Conservation (phyloP, 1,140 invertebrate species). For the Meteorus sp. region DNA sequence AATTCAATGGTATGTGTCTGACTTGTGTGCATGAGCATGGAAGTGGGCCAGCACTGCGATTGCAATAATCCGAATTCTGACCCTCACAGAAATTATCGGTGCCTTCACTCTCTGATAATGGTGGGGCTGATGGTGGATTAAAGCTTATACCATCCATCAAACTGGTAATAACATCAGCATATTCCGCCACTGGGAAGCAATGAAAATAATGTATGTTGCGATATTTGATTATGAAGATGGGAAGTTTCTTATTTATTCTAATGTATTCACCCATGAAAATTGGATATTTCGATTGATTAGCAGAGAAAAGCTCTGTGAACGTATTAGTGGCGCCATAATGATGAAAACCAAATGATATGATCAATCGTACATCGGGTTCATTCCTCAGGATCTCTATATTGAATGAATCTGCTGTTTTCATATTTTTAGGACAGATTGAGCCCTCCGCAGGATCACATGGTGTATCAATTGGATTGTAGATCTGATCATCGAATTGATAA, state of each 20-base stretch:
- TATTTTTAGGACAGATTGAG: background rate
- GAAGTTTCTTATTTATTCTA: no score
- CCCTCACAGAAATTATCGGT: constrained; percentile 12
- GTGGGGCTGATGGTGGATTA: constrained; percentile 52
- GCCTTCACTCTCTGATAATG: constrained; percentile 47
- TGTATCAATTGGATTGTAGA: constrained; percentile 3
- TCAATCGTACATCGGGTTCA: constrained; percentile 74
- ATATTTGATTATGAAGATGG: no score
- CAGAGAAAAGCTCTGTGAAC: background rate
- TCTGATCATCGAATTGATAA: background rate
- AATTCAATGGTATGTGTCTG: background rate
- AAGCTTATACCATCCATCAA: constrained; percentile 56
- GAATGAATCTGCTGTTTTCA: constrained; percentile 12
- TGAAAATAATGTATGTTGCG: background rate
- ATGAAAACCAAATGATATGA: constrained; percentile 76
- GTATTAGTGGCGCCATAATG: constrained; percentile 56
- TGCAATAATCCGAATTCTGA: background rate
- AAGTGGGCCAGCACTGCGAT: background rate
- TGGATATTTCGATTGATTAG: background rate
- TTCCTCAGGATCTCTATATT: constrained; percentile 70
- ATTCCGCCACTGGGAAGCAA: constrained; percentile 5
- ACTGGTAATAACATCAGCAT: background rate
- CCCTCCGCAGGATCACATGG: background rate
- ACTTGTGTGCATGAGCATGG: constrained; percentile 27
- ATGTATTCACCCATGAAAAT: constrained; percentile 5